Conservation (phyloP, 1,140 invertebrate genomes). For the Oppia nitens region DNA sequence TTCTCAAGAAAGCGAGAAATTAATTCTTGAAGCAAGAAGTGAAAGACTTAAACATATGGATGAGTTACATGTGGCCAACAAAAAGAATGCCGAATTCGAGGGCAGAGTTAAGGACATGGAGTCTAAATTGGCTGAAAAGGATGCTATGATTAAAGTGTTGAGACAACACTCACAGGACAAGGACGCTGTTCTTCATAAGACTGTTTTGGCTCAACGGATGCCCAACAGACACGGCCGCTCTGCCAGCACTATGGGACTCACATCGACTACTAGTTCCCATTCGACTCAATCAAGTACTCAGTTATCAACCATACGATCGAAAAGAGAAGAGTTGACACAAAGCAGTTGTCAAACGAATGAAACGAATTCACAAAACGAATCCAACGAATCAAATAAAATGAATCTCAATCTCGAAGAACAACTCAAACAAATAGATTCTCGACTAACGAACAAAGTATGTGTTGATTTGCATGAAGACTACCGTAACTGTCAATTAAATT, state of each 20-base stretch:
- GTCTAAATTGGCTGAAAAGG: constrained; percentile 65
- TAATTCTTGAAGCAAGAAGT: constrained; percentile 63
- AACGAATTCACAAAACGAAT: not conserved
- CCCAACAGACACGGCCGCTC: constrained; percentile 18
- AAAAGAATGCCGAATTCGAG: constrained; percentile 63
- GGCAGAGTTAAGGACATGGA: constrained; percentile 69
- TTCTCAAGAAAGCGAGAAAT: constrained; percentile 64
- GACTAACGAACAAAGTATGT: constrained; percentile 46
- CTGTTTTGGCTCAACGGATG: constrained; percentile 17
- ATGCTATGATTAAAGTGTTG: constrained; percentile 69
- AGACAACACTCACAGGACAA: constrained; percentile 25
- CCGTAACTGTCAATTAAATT: constrained; percentile 12
- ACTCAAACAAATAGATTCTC: constrained; percentile 54
- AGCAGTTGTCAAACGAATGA: not conserved
- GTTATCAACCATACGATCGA: not conserved
- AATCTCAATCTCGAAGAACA: constrained; percentile 49
- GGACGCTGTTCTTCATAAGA: constrained; percentile 42
- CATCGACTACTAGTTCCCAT: constrained; percentile 10
- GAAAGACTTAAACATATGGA: constrained; percentile 64
- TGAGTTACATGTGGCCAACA: constrained; percentile 58
- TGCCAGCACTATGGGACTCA: constrained; percentile 20
- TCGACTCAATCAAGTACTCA: constrained; percentile 22
- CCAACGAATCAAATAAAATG: not conserved
- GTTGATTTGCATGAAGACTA: constrained; percentile 8
- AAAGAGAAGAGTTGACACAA: not conserved